These are phyloP conservation scores for mouse (Mus musculus) DNA, from an alignment of 2,113 vertebrate species.

Conservation along the genomic window DNA sequence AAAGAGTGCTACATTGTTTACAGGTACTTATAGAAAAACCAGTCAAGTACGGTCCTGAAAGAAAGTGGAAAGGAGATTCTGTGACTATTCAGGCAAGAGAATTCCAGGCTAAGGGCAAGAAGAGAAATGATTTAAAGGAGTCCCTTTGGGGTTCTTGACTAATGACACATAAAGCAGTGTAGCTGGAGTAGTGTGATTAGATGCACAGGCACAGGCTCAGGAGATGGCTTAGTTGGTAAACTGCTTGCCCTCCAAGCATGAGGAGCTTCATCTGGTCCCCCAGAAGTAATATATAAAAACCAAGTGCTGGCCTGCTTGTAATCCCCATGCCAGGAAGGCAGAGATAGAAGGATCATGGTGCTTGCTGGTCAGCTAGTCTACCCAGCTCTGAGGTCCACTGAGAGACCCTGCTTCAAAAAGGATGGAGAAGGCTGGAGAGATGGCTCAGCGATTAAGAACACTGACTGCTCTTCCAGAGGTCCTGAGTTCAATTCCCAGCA, in stretches of 20 bases:
- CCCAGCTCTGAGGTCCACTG: background rate
- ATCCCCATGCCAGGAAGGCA: background rate
- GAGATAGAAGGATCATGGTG: background rate
- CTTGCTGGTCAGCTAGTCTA: background rate
- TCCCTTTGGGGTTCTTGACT: background rate
- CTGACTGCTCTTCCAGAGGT: too few species aligned
- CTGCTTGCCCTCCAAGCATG: background rate
- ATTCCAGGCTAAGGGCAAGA: background rate
- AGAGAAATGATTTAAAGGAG: background rate
- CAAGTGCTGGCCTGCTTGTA: too few species aligned
- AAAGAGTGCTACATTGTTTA: background rate
- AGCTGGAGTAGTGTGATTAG: background rate
- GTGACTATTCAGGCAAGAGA: background rate
- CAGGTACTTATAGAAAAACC: slow-evolving; percentile 13
- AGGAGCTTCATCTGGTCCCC: background rate
- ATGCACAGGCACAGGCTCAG: background rate
- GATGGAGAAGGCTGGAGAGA: too few species aligned
- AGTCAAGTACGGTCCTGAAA: slow-evolving; percentile 40
- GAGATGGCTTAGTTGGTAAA: background rate
- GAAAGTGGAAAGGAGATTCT: background rate
- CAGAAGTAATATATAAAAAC: background rate
- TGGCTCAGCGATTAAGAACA: too few species aligned
- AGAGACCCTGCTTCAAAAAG: background rate
- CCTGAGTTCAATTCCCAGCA: too few species aligned
- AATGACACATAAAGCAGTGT: background rate